phyloP scores from a whole-genome alignment of 2,797 vertebrate species.

The Scolopax rusticola region DNA sequence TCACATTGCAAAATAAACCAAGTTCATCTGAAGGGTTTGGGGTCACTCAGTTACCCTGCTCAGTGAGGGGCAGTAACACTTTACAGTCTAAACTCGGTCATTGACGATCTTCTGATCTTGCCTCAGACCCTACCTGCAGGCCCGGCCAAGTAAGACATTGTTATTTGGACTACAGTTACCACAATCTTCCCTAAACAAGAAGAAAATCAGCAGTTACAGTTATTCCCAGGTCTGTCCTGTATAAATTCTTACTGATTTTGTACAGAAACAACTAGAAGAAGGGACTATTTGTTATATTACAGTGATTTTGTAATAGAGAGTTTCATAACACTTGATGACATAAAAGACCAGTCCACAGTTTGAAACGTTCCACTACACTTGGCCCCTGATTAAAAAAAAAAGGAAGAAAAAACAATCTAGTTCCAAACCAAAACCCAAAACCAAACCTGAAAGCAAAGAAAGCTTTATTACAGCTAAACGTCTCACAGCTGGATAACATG shows the following conservation, averaged over 20 bases:
- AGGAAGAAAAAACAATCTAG: background rate
- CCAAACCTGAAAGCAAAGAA: background rate
- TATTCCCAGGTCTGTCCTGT: background rate
- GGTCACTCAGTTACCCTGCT: background rate
- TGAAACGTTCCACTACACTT: background rate
- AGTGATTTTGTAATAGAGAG: background rate
- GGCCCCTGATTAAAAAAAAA: background rate
- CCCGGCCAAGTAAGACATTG: background rate
- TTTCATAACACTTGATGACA: background rate
- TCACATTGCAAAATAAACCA: constrained; percentile 15
- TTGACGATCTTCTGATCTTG: background rate
- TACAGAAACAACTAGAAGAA: background rate
- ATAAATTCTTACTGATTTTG: background rate
- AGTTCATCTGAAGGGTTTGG: constrained; percentile 15
- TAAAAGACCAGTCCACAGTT: background rate
- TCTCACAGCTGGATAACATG: background rate
- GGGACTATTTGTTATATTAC: background rate
- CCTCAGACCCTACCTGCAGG: background rate
- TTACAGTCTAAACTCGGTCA: background rate
- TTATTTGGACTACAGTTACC: background rate
- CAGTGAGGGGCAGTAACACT: background rate
- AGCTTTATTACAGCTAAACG: background rate
- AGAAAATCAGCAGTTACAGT: background rate
- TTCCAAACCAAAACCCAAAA: background rate
- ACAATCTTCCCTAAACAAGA: background rate